Percentiles rank a stretch among this genome's conserved stretches.
phyloP scores from a whole-genome alignment of 2,888 invertebrate species.

The Tenodera sinensis region DNA sequence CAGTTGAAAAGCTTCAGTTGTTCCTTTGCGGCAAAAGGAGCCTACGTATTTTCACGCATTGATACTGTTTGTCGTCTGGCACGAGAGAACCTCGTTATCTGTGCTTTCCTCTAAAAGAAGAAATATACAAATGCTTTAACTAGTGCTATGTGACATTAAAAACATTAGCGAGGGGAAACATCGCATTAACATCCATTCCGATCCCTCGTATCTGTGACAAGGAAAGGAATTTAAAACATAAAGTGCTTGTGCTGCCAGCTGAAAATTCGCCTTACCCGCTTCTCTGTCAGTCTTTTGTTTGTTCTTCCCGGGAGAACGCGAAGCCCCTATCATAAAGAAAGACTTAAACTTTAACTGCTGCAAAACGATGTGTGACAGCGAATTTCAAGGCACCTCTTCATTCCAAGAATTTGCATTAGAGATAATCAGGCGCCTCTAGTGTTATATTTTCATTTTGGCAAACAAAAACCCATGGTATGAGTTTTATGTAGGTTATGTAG shows the following conservation, averaged over 20 bases:
- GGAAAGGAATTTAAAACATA: neutral
- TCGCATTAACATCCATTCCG: neutral
- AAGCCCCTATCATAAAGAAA: neutral
- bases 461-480: too few relatives aligned
- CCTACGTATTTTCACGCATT: too few relatives aligned
- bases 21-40: too few relatives aligned
- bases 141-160: neutral
- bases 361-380: neutral
- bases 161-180: neutral
- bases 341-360: neutral
- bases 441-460: neutral
- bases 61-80: too few relatives aligned
- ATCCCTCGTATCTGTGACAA: neutral
- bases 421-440: neutral
- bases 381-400: neutral
- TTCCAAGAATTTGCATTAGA: neutral
- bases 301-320: neutral
- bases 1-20: too few relatives aligned
- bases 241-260: neutral
- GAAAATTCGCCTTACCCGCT: neutral
- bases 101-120: too few relatives aligned
- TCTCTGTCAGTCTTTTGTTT: neutral
- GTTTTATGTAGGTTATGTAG: too few relatives aligned
- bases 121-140: too few relatives aligned
- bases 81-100: too few relatives aligned